Percentiles rank a stretch among this genome's conserved stretches.
These are phyloP conservation scores for Chymomyza procnemis DNA, from an alignment of 2,888 invertebrate species.

Conservation along the genomic window DNA sequence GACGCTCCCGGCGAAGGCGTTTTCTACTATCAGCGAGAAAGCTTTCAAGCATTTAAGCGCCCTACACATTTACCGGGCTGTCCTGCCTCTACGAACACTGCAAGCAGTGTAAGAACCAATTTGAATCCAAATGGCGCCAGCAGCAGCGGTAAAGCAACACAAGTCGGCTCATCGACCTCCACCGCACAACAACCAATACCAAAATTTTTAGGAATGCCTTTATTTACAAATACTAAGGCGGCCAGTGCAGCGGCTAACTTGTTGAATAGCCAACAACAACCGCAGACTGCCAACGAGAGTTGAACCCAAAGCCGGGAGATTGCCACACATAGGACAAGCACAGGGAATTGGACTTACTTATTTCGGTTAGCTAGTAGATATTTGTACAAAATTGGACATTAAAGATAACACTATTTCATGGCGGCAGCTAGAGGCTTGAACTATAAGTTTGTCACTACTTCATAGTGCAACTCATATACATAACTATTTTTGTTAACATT, in stretches of 20 bases:
- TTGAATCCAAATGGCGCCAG: slow-evolving; percentile 50
- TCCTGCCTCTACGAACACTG: slow-evolving; percentile 18
- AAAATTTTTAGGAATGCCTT: slow-evolving; percentile 89
- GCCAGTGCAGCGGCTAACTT: slow-evolving; percentile 39
- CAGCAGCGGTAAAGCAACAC: slow-evolving; percentile 40
- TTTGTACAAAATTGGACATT: slow-evolving; percentile 21
- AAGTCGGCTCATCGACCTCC: neutral
- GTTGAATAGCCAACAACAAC: slow-evolving; percentile 41
- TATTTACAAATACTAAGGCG: slow-evolving; percentile 79
- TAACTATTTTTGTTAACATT: neutral
- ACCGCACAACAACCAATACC: slow-evolving; percentile 75
- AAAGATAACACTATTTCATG: slow-evolving; percentile 47
- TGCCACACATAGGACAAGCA: slow-evolving; percentile 16
- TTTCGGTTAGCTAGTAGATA: slow-evolving; percentile 29
- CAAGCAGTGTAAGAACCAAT: slow-evolving; percentile 20
- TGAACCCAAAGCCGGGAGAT: slow-evolving; percentile 30
- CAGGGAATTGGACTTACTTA: slow-evolving; percentile 39
- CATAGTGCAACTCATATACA: slow-evolving; percentile 1
- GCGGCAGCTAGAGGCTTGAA: slow-evolving; percentile 49
- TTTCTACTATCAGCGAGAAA: slow-evolving; percentile 85
- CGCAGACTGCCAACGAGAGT: slow-evolving; percentile 37
- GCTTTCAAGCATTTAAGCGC: slow-evolving; percentile 69
- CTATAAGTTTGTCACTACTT: slow-evolving; percentile 23
- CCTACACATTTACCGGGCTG: slow-evolving; percentile 60
- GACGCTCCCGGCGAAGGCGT: slow-evolving; percentile 87